Conservation (phyloP, 1,140 invertebrate genomes). For the Leptinotarsa lineolata region DNA sequence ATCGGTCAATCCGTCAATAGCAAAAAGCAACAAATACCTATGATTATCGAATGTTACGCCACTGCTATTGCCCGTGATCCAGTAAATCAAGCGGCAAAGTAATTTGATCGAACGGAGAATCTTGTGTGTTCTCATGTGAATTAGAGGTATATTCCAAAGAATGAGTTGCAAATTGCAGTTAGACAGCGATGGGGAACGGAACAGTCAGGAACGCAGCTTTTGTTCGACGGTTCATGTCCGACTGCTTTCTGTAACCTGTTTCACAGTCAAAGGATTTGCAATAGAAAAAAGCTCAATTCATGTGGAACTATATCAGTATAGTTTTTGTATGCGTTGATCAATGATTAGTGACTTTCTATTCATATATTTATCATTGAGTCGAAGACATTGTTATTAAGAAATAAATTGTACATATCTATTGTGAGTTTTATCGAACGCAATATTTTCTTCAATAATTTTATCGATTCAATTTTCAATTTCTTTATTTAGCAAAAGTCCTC, state of each 20-base stretch:
- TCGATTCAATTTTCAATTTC: too few species aligned
- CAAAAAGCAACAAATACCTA: too few species aligned
- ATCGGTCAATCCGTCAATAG: too few species aligned
- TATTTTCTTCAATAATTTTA: too few species aligned
- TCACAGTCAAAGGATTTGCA: neutral
- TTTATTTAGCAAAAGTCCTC: too few species aligned
- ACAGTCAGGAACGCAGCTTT: neutral
- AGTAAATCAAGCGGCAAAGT: conserved; percentile 8
- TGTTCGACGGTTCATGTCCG: neutral
- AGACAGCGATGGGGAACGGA: neutral
- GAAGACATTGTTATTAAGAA: too few species aligned
- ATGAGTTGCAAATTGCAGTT: conserved; percentile 8
- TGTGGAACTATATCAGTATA: too few species aligned
- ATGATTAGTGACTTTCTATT: too few species aligned
- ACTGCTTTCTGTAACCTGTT: neutral
- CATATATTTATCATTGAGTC: too few species aligned
- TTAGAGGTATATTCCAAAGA: conserved; percentile 8
- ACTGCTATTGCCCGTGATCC: neutral
- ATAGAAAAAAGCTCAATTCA: neutral
- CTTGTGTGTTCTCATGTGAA: conserved; percentile 7
- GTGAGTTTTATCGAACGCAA: too few species aligned
- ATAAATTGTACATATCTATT: too few species aligned
- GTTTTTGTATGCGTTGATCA: too few species aligned
- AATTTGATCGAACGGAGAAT: conserved; percentile 8
- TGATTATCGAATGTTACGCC: neutral